A percentile compares a stretch with the other conserved stretches of the same genome.
phyloP scores from a whole-genome alignment of 1,140 invertebrate genomes.

The Bilobella aurantiaca region DNA sequence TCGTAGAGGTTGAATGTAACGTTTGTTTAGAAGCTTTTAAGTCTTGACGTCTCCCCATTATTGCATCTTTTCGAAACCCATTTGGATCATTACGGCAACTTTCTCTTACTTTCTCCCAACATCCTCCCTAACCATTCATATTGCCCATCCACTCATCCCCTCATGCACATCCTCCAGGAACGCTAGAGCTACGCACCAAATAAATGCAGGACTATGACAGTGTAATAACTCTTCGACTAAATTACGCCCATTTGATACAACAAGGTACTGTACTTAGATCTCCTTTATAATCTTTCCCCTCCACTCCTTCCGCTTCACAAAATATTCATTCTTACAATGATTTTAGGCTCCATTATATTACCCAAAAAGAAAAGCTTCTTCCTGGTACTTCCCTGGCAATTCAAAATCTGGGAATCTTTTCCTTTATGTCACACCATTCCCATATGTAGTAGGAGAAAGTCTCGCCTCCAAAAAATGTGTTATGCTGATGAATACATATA shows the following conservation, averaged over 20 bases:
- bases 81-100: slow-evolving; percentile 3
- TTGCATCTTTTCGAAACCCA: neutral
- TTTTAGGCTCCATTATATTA: no score
- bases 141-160: no score
- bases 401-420: slow-evolving; percentile 5
- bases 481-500: neutral
- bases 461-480: no score
- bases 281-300: slow-evolving; percentile 5
- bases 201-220: neutral
- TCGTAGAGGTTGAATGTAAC: neutral
- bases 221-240: slow-evolving; percentile 13
- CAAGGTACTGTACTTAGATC: neutral
- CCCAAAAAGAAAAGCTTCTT: no score
- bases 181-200: no score
- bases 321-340: no score
- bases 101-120: neutral
- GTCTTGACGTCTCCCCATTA: neutral
- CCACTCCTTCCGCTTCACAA: neutral
- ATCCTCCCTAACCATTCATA: slow-evolving; percentile 8
- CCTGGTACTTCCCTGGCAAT: slow-evolving; percentile 2
- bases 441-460: no score
- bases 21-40: slow-evolving; percentile 2
- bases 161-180: neutral
- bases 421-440: no score
- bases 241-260: slow-evolving; percentile 23